Base-by-base conservation (phyloP, 1,140 invertebrate genomes). In the Platorchestia sp. region DNA sequence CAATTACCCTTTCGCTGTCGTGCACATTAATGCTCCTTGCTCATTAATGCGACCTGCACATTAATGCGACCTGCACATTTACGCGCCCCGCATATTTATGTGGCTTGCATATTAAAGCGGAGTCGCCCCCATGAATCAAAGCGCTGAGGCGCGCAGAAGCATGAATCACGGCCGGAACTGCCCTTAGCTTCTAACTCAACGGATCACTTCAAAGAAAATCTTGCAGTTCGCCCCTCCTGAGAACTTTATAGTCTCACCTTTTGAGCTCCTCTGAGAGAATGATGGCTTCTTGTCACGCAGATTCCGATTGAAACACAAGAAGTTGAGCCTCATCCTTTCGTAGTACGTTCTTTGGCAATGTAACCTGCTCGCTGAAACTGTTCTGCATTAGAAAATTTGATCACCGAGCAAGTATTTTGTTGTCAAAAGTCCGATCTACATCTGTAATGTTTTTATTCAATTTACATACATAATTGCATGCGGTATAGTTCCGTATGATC, bases 231-330 rank as follows among this genome's bases (percentile, higher is more conserved):
- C n/a, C 87, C 87, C 87, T 89, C 41, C 43, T 89, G 87, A 42
- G 87, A 89, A 89, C 87, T 89, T 89, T 89, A 89, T 89, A 89
- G 87, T 89, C 87, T 89, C 87, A 89, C 87, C 87, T 89, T 89
- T 89, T 89, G 87, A 41, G 87, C 87, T 89, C 41, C 41, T 42
- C 41, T 44, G 41, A 42, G 87, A 41, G 87, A 89, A 42, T 41
- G 87, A 89, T 89, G 87, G 36, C 87, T 42, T 14, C 87, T 44
- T 42, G 87, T 42, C 87, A 89, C 87, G 87, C 87, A 44, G 87
- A 41, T 36, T 44, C n/a, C n/a, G 87, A 89, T 89, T 89, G 87
- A 89, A 89, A 89, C 87, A 89, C 87, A 89, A 42, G 87, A 89
- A 89, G 87, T 89, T 42, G 87, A 5, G 87, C 87, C 42, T 89